Evolutionary conservation across 2,797 vertebrate species (phyloP).

Genomic region (Chiroxiphia lanceolata): DNA sequence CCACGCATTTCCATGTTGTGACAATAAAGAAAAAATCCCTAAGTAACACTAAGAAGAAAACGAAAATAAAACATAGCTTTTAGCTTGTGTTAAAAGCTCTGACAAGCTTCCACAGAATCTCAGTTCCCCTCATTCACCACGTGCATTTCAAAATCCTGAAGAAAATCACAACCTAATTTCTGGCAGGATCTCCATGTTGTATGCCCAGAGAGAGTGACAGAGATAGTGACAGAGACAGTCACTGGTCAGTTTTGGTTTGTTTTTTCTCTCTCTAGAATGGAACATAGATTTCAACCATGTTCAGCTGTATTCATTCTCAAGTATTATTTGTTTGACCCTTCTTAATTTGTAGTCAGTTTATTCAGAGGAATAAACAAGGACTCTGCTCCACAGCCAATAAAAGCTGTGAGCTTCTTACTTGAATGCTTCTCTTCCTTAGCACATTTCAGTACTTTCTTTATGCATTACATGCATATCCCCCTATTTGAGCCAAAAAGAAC

Average conservation of each 20-base stretch:
- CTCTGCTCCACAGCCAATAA: not conserved
- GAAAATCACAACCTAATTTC: not conserved
- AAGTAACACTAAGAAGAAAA: not conserved
- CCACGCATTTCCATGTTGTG: not conserved
- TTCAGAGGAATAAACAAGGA: not conserved
- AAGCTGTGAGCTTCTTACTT: not conserved
- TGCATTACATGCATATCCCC: not conserved
- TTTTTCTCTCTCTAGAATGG: not conserved
- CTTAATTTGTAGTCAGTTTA: not conserved
- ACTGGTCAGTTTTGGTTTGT: not conserved
- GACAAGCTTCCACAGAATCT: not conserved
- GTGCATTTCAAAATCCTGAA: not conserved
- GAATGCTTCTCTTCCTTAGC: not conserved
- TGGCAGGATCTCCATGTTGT: not conserved
- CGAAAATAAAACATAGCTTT: not conserved
- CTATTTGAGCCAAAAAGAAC: not conserved
- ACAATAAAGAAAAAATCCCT: not conserved
- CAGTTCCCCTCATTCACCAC: not conserved
- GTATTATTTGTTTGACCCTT: not conserved
- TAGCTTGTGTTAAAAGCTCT: not conserved
- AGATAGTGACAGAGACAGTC: not conserved
- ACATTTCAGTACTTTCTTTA: not conserved
- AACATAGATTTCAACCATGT: accelerated
- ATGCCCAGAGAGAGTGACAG: not conserved
- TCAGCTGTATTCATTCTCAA: not conserved